These are phyloP conservation scores for Myotis vivesi DNA, from an alignment of 2,797 vertebrate species.

Conservation along the genomic window DNA sequence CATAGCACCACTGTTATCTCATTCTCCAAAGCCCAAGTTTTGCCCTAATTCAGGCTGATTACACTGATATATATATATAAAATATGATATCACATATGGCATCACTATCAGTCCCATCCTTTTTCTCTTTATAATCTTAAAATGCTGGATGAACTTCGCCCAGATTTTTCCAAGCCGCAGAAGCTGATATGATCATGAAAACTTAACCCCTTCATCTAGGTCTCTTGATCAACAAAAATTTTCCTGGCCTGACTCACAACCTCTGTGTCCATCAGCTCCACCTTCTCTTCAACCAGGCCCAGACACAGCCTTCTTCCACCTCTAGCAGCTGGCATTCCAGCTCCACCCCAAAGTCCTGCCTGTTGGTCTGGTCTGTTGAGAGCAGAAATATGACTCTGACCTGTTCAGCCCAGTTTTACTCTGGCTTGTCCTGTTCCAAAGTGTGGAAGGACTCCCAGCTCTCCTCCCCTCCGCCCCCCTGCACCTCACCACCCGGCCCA, in stretches of 20 bases:
- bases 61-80: background rate
- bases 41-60: conserved; percentile 23
- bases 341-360: background rate
- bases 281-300: background rate
- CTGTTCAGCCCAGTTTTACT: background rate
- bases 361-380: background rate
- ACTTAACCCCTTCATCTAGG: background rate
- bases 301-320: background rate
- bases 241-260: conserved; percentile 25
- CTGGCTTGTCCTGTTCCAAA: background rate
- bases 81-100: background rate
- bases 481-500: background rate
- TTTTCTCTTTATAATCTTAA: conserved; percentile 9
- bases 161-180: background rate
- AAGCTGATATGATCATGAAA: background rate
- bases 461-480: fast-evolving
- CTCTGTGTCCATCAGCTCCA: background rate
- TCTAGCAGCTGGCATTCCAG: background rate
- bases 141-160: conserved; percentile 12
- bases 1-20: background rate
- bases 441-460: background rate
- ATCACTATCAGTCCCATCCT: background rate
- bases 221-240: background rate
- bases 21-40: background rate
- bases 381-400: background rate